Conservation (phyloP, 1,140 invertebrate genomes). For the Yoshiicerus persimilis region DNA sequence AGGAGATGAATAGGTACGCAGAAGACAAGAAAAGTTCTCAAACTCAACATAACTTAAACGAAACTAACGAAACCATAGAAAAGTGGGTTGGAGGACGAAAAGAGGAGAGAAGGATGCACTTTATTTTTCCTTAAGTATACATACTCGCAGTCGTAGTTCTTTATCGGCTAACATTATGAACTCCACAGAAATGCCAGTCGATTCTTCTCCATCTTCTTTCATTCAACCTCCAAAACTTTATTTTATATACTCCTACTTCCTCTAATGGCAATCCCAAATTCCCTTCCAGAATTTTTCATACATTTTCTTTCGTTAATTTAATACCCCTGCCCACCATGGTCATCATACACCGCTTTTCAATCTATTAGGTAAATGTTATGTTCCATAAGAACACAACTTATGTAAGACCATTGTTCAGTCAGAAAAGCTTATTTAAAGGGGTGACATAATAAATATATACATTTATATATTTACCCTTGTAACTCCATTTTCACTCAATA, state of each 20-base stretch:
- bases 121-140: conserved; percentile 15
- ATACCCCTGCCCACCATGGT: not conserved
- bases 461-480: too few relatives aligned
- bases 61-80: not conserved
- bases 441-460: too few relatives aligned
- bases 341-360: not conserved
- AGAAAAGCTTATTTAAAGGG: too few relatives aligned
- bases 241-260: not conserved
- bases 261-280: not conserved
- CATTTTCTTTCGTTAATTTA: not conserved
- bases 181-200: not conserved
- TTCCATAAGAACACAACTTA: too few relatives aligned
- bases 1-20: not conserved
- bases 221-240: conserved; percentile 6
- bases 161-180: conserved; percentile 20
- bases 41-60: not conserved
- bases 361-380: too few relatives aligned
- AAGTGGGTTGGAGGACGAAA: not conserved
- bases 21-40: not conserved
- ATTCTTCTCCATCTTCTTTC: not conserved
- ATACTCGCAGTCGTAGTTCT: not conserved
- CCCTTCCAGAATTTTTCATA: not conserved
- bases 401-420: too few relatives aligned
- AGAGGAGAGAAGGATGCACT: not conserved
- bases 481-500: too few relatives aligned